Base-by-base conservation (phyloP, 2,113 vertebrate species). In the Cisticola juncidis region DNA sequence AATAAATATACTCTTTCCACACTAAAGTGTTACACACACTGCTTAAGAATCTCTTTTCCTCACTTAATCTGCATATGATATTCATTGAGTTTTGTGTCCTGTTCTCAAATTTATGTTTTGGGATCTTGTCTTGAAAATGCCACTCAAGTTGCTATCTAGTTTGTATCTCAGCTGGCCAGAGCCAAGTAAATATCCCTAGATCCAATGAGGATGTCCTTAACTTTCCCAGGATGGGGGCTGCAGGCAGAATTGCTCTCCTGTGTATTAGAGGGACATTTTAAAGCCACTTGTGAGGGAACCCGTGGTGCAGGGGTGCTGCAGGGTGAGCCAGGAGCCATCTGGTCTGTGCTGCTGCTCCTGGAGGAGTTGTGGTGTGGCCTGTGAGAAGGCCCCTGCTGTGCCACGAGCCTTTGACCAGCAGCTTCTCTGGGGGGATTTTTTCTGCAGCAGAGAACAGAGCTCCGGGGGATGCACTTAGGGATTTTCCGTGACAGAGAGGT, bases 391-490 rank as follows among this genome's bases (percentile, higher is more conserved):
- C 36, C 26, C 8, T 17, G 38, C 77, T 74, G 11, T 74, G 64
- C 72, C 26, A 6, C 2, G 11, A 76, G 31, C 40, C 53, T 83
- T 64, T 72, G 61, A 35, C 54, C 76, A 81, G 79, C 72, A 81
- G 42, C 5, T 2, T 62, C 47, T 78, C 74, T 36, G 2, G 5
- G 56, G 56, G 64, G 51, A 24, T 40, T 58, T 84, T 80, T 77
- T 62, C 18, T 29, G 2, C 20, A 44, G 50, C 33, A 54, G 61
- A 56, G 47, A 40, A 21, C 0, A 1, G 21, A 70, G 17, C 45
- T 51, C 45, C 0, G 5, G 19, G 11, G n/a, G 19, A 58, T 38
- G 36, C 26, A 22, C 0, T 0, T 20, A n/a, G 35, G 29, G 56
- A 38, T 91, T 93, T 88, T 78, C 11, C 7, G 2, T 84, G 48